These are phyloP conservation scores for Andrena minutula DNA, from an alignment of 2,888 invertebrate genomes.

Conservation along the genomic window DNA sequence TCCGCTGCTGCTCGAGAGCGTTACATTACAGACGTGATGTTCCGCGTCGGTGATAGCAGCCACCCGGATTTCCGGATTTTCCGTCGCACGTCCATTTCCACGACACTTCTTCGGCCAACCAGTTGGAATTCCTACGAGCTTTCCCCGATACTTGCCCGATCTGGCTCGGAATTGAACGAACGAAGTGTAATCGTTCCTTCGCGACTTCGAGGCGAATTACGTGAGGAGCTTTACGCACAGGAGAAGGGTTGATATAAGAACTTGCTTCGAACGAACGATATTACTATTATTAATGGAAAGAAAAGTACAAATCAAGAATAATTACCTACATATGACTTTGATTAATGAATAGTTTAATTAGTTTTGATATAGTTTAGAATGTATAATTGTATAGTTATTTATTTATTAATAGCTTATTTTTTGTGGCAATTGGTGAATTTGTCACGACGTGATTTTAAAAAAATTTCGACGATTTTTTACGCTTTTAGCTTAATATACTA, in stretches of 20 bases:
- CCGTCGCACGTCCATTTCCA: conserved; percentile 29
- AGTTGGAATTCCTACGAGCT: conserved; percentile 30
- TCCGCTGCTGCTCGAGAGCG: conserved; percentile 16
- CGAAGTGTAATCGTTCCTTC: conserved; percentile 40
- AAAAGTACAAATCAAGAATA: neutral
- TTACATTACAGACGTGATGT: conserved; percentile 49
- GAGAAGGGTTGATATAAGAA: neutral
- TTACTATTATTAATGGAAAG: neutral
- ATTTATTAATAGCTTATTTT: too few relatives aligned
- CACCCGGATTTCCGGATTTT: conserved; percentile 48
- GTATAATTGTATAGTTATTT: too few relatives aligned
- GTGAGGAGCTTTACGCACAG: conserved; percentile 10
- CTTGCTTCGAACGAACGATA: neutral
- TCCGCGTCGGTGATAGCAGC: conserved; percentile 42
- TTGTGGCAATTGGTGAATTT: too few relatives aligned
- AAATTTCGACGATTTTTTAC: too few relatives aligned
- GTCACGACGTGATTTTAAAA: too few relatives aligned
- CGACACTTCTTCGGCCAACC: conserved; percentile 38
- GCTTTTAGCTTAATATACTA: too few relatives aligned
- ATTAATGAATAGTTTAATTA: too few relatives aligned
- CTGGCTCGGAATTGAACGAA: conserved; percentile 28
- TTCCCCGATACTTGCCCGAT: conserved; percentile 27
- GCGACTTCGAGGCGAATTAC: conserved; percentile 27
- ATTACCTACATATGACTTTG: too few relatives aligned
- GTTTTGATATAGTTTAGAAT: too few relatives aligned